These are phyloP conservation scores for Eidolon helvum DNA, from an alignment of 2,113 vertebrate genomes.

Conservation along the genomic window DNA sequence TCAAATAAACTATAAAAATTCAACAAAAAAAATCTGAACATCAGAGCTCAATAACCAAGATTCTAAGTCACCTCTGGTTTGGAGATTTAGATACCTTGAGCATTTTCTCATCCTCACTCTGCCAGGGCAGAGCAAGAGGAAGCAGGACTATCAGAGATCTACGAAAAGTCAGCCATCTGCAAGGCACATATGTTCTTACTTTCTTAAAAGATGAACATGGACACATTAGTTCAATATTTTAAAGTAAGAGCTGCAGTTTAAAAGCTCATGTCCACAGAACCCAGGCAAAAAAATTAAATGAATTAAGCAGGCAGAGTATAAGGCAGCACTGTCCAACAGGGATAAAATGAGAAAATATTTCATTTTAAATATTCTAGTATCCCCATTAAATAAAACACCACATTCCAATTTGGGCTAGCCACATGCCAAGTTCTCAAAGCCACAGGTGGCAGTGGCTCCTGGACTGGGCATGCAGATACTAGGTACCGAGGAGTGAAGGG, in stretches of 20 bases:
- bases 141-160: not conserved
- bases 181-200: not conserved
- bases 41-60: not conserved
- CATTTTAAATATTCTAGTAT: not conserved
- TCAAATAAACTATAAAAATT: too few species aligned
- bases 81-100: not conserved
- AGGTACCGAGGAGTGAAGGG: not conserved
- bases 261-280: not conserved
- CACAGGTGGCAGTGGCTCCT: not conserved
- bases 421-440: not conserved
- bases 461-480: rapidly evolving
- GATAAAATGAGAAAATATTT: not conserved
- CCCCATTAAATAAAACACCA: not conserved
- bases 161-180: not conserved
- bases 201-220: not conserved
- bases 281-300: not conserved
- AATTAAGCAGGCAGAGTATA: not conserved
- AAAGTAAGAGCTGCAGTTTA: not conserved
- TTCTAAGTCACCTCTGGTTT: not conserved
- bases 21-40: not conserved
- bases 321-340: not conserved
- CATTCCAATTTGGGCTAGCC: not conserved
- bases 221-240: not conserved
- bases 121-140: not conserved
- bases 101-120: not conserved